Evolutionary conservation across 2,113 vertebrate genomes (phyloP).

Genomic region (Podocnemis expansa): DNA sequence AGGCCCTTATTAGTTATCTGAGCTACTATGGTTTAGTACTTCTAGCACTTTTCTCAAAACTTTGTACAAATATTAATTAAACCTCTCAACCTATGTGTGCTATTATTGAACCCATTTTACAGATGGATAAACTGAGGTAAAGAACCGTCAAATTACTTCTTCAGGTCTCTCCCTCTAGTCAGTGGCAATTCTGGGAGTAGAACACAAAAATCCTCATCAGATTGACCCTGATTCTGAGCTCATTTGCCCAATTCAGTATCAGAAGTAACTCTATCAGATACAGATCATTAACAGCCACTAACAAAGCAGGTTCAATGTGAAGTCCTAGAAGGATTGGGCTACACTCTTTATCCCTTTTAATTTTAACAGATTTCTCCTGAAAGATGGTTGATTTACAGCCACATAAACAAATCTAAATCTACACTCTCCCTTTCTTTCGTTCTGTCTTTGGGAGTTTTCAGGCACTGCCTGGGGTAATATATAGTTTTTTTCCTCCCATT

Average conservation of each 20-base stretch:
- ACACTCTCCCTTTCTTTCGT: background rate
- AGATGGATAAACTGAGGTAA: background rate
- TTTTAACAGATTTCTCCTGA: too few relatives aligned
- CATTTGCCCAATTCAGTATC: background rate
- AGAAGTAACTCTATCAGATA: background rate
- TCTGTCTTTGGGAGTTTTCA: background rate
- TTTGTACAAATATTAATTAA: background rate
- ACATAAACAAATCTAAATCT: too few relatives aligned
- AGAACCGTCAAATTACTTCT: background rate
- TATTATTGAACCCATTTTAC: background rate
- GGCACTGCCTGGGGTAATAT: background rate
- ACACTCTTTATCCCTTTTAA: too few relatives aligned
- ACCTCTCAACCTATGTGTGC: background rate
- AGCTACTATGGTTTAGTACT: background rate
- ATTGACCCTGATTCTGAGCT: background rate
- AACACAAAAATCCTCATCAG: background rate
- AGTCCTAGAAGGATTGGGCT: background rate
- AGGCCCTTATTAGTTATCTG: background rate
- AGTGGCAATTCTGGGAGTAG: background rate
- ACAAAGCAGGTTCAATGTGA: background rate
- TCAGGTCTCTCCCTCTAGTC: background rate
- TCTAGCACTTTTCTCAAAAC: background rate
- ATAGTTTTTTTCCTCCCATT: rapidly evolving
- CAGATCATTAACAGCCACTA: background rate
- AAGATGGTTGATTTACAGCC: too few relatives aligned